Conservation (phyloP, 2,797 vertebrate genomes). For the Gastrophryne carolinensis region DNA sequence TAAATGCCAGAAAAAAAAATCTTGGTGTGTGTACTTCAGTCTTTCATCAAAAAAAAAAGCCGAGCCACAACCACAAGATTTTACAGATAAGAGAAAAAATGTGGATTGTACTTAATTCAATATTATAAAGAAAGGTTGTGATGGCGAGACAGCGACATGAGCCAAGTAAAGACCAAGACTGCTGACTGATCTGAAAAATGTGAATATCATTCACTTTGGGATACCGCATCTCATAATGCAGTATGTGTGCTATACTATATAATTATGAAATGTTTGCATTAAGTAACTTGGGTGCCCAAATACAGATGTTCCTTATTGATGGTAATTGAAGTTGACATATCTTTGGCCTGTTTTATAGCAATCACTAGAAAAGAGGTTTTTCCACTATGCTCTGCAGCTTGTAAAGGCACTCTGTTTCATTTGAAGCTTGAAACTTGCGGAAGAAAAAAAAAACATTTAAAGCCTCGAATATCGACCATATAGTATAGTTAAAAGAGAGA, state of each 20-base stretch:
- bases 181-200: constrained; percentile 78
- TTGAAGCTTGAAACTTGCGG: constrained; percentile 61
- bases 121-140: constrained; percentile 74
- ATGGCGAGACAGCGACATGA: constrained; percentile 65
- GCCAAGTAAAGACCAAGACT: constrained; percentile 70
- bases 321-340: constrained; percentile 77
- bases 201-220: constrained; percentile 75
- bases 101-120: constrained; percentile 74
- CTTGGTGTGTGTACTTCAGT: constrained; percentile 72
- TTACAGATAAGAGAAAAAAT: constrained; percentile 77
- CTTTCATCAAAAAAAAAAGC: constrained; percentile 71
- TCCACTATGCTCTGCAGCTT: constrained; percentile 64
- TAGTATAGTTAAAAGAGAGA: constrained; percentile 63
- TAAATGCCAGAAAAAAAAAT: constrained; percentile 48
- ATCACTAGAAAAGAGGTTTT: constrained; percentile 63
- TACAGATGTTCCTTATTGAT: constrained; percentile 80
- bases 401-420: constrained; percentile 71
- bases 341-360: constrained; percentile 74
- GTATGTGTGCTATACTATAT: constrained; percentile 69
- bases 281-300: constrained; percentile 74
- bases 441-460: constrained; percentile 58
- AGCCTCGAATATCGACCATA: constrained; percentile 59
- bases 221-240: constrained; percentile 73
- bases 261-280: constrained; percentile 78
- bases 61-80: constrained; percentile 74